Conservation (phyloP, 2,888 invertebrate species). For the Macrophya annulata region DNA sequence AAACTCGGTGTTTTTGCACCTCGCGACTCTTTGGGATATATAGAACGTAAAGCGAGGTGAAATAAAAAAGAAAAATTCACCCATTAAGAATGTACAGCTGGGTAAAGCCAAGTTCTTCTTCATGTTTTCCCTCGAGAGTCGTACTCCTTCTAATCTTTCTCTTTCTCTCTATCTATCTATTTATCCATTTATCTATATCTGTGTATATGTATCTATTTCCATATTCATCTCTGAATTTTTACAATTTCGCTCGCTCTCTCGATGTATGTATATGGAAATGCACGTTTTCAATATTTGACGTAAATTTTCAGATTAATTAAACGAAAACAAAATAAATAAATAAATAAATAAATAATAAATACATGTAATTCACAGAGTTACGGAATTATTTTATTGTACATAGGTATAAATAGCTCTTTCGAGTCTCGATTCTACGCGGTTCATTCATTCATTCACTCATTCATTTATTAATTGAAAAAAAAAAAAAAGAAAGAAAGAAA, state of each 20-base stretch:
- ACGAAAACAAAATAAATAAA: not conserved
- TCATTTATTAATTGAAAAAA: not conserved
- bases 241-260: slow-evolving; percentile 33
- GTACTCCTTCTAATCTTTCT: slow-evolving; percentile 19
- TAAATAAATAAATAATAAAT: not conserved
- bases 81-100: not conserved
- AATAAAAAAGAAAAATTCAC: not conserved
- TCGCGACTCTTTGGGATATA: not conserved
- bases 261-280: not conserved
- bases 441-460: not conserved
- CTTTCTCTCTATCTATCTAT: not conserved
- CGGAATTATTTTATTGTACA: not conserved
- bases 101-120: not conserved
- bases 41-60: not conserved
- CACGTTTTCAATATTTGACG: not conserved
- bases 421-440: slow-evolving; percentile 1
- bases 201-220: not conserved
- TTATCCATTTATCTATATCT: slow-evolving; percentile 2
- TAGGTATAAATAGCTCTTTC: not conserved
- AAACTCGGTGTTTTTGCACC: not conserved
- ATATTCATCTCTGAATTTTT: slow-evolving; percentile 50
- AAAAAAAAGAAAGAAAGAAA: not conserved
- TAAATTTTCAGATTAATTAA: not conserved
- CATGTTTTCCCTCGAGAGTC: not conserved
- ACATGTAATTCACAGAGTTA: not conserved